These are phyloP conservation scores for Stenurella melanura DNA, from an alignment of 2,888 invertebrate species.

Conservation along the genomic window DNA sequence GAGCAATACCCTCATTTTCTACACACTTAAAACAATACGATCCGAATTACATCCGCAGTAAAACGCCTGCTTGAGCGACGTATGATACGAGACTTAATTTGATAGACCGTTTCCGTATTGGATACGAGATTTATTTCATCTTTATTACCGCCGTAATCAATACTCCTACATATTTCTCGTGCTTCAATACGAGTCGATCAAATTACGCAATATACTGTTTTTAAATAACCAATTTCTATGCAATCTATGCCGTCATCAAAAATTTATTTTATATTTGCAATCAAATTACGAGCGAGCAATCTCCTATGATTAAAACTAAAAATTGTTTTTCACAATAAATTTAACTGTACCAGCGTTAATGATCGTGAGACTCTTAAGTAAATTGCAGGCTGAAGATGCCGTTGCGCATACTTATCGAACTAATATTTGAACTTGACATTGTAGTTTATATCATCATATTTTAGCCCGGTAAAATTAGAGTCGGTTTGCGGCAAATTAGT, in stretches of 20 bases:
- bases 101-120: constrained; percentile 38
- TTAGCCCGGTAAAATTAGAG: no score
- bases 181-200: constrained; percentile 17
- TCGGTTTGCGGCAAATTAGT: no score
- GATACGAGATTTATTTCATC: constrained; percentile 29
- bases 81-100: constrained; percentile 34
- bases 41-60: constrained; percentile 1
- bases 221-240: constrained; percentile 40
- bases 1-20: neutral
- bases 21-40: neutral
- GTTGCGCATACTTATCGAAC: no score
- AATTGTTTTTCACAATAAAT: constrained; percentile 4
- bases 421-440: no score
- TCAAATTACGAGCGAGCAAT: constrained; percentile 16
- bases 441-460: no score
- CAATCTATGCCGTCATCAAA: constrained; percentile 26
- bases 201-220: constrained; percentile 37
- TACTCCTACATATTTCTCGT: constrained; percentile 18
- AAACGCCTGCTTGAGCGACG: neutral
- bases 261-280: constrained; percentile 17
- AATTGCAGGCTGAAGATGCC: neutral
- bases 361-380: neutral
- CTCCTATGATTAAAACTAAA: neutral
- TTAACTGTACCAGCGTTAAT: constrained; percentile 3
- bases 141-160: constrained; percentile 40